Evolutionary conservation across 1,140 invertebrate species (phyloP).

Genomic region (Gonatopus flavifemur): DNA sequence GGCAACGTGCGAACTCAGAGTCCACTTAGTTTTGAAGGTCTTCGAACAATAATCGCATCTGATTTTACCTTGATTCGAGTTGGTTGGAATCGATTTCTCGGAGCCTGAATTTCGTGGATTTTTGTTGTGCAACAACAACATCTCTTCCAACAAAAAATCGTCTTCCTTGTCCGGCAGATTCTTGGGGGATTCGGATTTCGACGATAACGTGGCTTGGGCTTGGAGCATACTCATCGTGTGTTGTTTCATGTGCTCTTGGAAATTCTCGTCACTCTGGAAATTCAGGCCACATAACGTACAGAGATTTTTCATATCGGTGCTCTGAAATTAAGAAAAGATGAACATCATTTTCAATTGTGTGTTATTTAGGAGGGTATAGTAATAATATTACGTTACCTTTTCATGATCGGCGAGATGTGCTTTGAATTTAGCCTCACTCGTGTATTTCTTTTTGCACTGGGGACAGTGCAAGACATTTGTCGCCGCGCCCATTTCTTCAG

Average conservation of each 20-base stretch:
- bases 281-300: slow-evolving; percentile 31
- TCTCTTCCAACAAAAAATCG: slow-evolving; percentile 50
- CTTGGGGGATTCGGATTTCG: too few species aligned
- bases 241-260: slow-evolving; percentile 43
- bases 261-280: slow-evolving; percentile 26
- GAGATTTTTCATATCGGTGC: slow-evolving; percentile 21
- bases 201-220: slow-evolving; percentile 16
- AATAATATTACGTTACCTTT: slow-evolving; percentile 36
- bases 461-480: slow-evolving; percentile 17
- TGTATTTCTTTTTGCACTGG: slow-evolving; percentile 46
- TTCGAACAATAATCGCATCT: slow-evolving; percentile 55
- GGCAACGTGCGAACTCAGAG: slow-evolving; percentile 52
- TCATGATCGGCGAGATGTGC: slow-evolving; percentile 42
- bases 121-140: slow-evolving; percentile 47
- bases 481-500: slow-evolving; percentile 9
- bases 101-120: slow-evolving; percentile 20
- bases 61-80: slow-evolving; percentile 31
- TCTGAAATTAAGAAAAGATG: slow-evolving; percentile 22
- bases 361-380: not conserved
- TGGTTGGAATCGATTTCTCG: slow-evolving; percentile 10
- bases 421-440: slow-evolving; percentile 41
- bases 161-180: slow-evolving; percentile 34
- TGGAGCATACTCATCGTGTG: slow-evolving; percentile 32
- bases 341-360: not conserved
- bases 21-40: slow-evolving; percentile 57